phyloP scores from a whole-genome alignment of 2,888 invertebrate species.

The Drosophila paranaensis region DNA sequence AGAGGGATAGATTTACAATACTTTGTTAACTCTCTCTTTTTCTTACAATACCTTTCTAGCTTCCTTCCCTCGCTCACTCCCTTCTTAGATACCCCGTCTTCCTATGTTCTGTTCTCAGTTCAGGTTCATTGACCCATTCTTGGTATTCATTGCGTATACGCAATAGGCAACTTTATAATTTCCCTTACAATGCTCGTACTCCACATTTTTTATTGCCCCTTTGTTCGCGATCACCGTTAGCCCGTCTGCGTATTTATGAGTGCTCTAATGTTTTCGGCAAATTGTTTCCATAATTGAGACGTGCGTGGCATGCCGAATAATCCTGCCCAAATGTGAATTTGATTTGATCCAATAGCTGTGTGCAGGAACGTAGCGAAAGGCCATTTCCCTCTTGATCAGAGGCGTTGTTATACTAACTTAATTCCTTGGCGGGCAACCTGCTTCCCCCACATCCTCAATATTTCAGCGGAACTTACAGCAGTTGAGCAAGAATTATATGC shows the following conservation, averaged over 20 bases:
- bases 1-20: not conserved
- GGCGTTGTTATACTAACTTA: constrained; percentile 9
- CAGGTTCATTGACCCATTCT: constrained; percentile 65
- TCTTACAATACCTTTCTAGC: not conserved
- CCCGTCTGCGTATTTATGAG: constrained; percentile 18
- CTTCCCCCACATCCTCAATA: constrained; percentile 1
- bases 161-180: constrained; percentile 55
- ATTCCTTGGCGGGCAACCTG: constrained; percentile 36
- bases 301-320: constrained; percentile 55
- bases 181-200: constrained; percentile 47
- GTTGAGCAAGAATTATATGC: constrained; percentile 52
- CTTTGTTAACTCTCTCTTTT: not conserved
- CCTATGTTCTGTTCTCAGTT: constrained; percentile 5
- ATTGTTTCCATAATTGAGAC: constrained; percentile 76
- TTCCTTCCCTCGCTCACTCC: not conserved
- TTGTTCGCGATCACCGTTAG: constrained; percentile 70
- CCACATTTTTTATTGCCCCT: constrained; percentile 64
- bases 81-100: not conserved
- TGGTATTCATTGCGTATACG: constrained; percentile 65
- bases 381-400: not conserved
- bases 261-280: constrained; percentile 41
- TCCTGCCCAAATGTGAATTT: constrained; percentile 1
- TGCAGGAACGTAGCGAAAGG: not conserved
- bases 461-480: constrained; percentile 64
- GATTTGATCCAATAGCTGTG: constrained; percentile 1